Evolutionary conservation across 2,888 invertebrate species (phyloP).

Genomic region (Epiblema foenella): DNA sequence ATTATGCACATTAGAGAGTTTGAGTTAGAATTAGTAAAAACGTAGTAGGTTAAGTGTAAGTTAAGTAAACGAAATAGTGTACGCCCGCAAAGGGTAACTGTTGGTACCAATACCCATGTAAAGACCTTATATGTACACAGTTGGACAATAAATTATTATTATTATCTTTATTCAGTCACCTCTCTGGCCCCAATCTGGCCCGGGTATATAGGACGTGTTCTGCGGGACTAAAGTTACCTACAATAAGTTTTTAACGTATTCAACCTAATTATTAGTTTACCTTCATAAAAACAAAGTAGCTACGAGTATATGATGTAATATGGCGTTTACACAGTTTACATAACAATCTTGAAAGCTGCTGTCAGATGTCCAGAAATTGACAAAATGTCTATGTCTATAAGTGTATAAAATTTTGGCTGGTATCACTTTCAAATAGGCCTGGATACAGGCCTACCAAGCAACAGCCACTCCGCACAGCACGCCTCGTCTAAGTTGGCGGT

Average conservation of each 20-base stretch:
- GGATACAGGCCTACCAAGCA: background rate
- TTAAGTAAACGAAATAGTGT: no score
- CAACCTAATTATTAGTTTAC: background rate
- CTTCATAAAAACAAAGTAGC: conserved; percentile 5
- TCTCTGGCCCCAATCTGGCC: no score
- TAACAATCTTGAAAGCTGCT: conserved; percentile 10
- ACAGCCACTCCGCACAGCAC: background rate
- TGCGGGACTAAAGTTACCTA: background rate
- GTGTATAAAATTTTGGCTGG: background rate
- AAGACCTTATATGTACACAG: no score
- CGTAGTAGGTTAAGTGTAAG: no score
- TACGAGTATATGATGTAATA: background rate
- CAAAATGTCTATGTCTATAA: background rate
- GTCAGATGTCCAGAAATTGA: background rate
- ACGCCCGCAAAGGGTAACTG: no score
- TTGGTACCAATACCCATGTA: no score
- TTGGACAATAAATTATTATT: no score
- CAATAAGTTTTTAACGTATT: background rate
- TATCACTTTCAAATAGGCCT: no score
- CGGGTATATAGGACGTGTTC: background rate
- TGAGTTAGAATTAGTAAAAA: no score
- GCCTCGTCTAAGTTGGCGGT: background rate
- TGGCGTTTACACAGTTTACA: background rate
- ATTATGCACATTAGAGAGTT: no score
- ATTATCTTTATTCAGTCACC: no score